phyloP scores from a whole-genome alignment of 2,797 vertebrate species.

The Coregonus ussuriensis region DNA sequence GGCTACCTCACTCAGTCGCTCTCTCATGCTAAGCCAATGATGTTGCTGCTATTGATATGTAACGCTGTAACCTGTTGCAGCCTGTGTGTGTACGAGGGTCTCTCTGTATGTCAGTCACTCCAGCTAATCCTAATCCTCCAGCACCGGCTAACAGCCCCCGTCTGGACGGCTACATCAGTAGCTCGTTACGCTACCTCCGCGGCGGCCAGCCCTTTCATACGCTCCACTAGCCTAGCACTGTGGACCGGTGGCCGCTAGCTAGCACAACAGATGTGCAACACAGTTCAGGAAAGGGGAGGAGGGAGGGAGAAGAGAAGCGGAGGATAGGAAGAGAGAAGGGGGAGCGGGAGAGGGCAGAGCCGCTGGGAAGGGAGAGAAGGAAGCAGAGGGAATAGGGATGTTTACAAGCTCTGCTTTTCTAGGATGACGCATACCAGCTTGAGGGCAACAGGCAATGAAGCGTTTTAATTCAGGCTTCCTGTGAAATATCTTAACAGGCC shows the following conservation, averaged over 20 bases:
- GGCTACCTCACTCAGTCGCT: constrained; percentile 51
- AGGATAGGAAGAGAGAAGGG: constrained; percentile 1
- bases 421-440: background rate
- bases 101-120: constrained; percentile 58
- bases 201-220: constrained; percentile 24
- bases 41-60: constrained; percentile 38
- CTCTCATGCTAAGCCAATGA: constrained; percentile 72
- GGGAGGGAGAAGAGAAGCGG: constrained; percentile 10
- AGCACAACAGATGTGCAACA: constrained; percentile 46
- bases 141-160: constrained; percentile 25
- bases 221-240: constrained; percentile 3
- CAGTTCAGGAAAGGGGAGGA: constrained; percentile 25
- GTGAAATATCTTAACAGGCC: background rate
- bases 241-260: constrained; percentile 6
- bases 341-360: constrained; percentile 1
- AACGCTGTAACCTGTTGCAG: constrained; percentile 54
- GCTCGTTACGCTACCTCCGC: constrained; percentile 15
- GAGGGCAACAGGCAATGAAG: background rate
- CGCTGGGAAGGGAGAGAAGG: constrained; percentile 15
- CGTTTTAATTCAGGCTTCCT: background rate
- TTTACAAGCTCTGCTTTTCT: constrained; percentile 8
- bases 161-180: constrained; percentile 34
- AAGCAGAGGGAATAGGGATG: background rate
- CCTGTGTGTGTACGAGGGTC: constrained; percentile 23
- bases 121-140: constrained; percentile 54